These are phyloP conservation scores for Rhea pennata DNA, from an alignment of 2,113 vertebrate genomes.

Conservation along the genomic window DNA sequence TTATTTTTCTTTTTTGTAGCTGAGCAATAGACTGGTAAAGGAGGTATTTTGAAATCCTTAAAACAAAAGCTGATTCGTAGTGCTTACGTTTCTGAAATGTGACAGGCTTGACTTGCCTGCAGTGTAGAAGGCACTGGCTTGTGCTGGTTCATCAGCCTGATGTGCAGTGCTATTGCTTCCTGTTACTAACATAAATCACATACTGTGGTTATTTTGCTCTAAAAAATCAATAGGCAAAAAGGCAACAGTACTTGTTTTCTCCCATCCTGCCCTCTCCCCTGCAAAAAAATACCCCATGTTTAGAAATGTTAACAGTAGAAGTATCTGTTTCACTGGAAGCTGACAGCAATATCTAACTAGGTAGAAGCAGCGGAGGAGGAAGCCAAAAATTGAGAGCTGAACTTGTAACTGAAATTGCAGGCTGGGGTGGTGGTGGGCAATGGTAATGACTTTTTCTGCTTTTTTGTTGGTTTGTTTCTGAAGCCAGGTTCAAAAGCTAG, in stretches of 20 bases:
- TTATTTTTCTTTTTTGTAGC: background rate
- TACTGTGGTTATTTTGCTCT: background rate
- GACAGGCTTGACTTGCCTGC: background rate
- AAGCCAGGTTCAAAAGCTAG: background rate
- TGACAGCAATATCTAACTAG: background rate
- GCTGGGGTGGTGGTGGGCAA: too few relatives aligned
- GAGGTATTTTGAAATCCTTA: background rate
- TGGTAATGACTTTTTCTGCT: background rate
- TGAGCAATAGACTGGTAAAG: background rate
- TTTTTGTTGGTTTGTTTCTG: background rate
- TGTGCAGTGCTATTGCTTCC: background rate
- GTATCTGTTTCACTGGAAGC: background rate
- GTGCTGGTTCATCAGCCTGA: background rate
- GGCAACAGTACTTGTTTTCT: background rate
- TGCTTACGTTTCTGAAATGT: background rate
- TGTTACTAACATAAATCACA: background rate
- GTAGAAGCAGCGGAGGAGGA: background rate
- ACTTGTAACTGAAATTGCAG: background rate
- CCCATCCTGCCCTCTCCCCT: too few relatives aligned
- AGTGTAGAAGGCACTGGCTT: background rate
- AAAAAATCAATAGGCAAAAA: background rate
- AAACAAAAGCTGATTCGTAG: background rate
- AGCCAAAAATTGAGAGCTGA: background rate
- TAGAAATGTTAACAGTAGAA: background rate
- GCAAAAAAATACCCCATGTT: background rate